phyloP scores from a whole-genome alignment of 2,797 vertebrate genomes.

The Apogon talboti region DNA sequence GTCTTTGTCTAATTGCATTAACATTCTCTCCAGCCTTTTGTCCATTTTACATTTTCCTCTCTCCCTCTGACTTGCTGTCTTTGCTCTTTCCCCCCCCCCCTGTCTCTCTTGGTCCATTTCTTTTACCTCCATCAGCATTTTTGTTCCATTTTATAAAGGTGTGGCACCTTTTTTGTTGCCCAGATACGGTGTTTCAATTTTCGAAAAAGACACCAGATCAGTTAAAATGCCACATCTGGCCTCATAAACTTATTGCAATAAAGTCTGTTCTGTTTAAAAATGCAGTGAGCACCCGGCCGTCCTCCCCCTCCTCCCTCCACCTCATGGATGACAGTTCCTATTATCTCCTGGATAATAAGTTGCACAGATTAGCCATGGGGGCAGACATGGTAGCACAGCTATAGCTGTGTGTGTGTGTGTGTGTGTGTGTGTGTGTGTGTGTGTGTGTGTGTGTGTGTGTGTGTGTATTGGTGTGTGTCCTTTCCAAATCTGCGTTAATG shows the following conservation, averaged over 20 bases:
- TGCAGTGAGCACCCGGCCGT: slow-evolving; percentile 33
- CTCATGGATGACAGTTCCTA: slow-evolving; percentile 65
- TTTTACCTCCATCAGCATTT: slow-evolving; percentile 47
- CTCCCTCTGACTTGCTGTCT: background rate
- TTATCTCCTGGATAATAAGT: slow-evolving; percentile 71
- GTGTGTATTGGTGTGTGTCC: slow-evolving; percentile 6
- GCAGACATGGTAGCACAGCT: slow-evolving; percentile 43
- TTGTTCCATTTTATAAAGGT: slow-evolving; percentile 8
- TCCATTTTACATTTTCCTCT: background rate
- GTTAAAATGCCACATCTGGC: slow-evolving; percentile 46
- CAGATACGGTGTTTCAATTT: slow-evolving; percentile 30
- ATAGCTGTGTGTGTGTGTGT: slow-evolving; percentile 10
- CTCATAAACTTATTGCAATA: slow-evolving; percentile 43
- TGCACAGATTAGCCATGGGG: slow-evolving; percentile 61
- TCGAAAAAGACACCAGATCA: slow-evolving; percentile 22
- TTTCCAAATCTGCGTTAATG: slow-evolving; percentile 23
- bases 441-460: slow-evolving; percentile 9
- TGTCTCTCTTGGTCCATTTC: slow-evolving; percentile 51
- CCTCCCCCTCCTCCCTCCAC: slow-evolving; percentile 35
- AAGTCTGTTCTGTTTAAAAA: slow-evolving; percentile 53
- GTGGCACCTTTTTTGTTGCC: slow-evolving; percentile 35
- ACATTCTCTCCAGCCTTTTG: slow-evolving; percentile 1
- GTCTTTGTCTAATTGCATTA: slow-evolving; percentile 27
- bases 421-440: slow-evolving; percentile 4
- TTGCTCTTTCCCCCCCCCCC: slow-evolving; percentile 11